A percentile compares a stretch with the other conserved stretches of the same genome.
Conservation (phyloP, 2,113 vertebrate species). For the Mesitornis unicolor region DNA sequence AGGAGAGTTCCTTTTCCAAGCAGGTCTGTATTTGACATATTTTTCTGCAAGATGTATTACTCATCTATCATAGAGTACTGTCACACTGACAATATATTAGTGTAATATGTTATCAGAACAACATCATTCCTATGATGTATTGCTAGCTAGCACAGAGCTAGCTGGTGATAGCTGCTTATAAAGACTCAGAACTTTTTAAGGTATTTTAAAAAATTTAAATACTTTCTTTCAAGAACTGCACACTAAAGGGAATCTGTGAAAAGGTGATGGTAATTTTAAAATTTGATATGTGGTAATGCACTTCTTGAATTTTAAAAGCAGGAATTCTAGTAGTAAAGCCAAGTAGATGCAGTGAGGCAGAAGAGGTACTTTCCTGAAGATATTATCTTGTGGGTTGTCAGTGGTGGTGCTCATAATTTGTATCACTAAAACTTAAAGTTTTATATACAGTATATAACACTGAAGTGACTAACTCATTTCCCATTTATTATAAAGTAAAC, state of each 20-base stretch:
- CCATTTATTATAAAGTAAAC: not conserved
- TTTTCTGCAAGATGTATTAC: slow-evolving; percentile 67
- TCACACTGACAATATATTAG: slow-evolving; percentile 66
- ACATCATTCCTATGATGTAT: slow-evolving; percentile 59
- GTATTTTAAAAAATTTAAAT: not conserved
- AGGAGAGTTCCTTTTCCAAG: slow-evolving; percentile 21
- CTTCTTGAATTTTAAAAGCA: not conserved
- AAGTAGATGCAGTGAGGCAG: not conserved
- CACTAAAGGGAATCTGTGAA: not conserved
- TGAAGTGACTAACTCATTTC: not conserved
- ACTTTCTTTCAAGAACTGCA: not conserved
- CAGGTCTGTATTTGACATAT: slow-evolving; percentile 48
- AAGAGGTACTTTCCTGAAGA: not conserved
- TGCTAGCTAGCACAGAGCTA: slow-evolving; percentile 13
- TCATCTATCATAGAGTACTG: slow-evolving; percentile 63
- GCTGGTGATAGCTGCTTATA: slow-evolving; percentile 33
- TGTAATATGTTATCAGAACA: slow-evolving; percentile 71
- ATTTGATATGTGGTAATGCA: not conserved
- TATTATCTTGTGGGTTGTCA: not conserved
- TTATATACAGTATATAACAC: not conserved
- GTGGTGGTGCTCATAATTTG: not conserved
- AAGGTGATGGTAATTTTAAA: not conserved
- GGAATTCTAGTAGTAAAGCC: not conserved
- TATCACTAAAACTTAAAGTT: not conserved
- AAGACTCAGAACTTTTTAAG: slow-evolving; percentile 50